Percentiles rank a stretch among this genome's conserved stretches.
Conservation (phyloP, 37 sponge, comb jelly and placozoan species). For the Spongilla lacustris region DNA sequence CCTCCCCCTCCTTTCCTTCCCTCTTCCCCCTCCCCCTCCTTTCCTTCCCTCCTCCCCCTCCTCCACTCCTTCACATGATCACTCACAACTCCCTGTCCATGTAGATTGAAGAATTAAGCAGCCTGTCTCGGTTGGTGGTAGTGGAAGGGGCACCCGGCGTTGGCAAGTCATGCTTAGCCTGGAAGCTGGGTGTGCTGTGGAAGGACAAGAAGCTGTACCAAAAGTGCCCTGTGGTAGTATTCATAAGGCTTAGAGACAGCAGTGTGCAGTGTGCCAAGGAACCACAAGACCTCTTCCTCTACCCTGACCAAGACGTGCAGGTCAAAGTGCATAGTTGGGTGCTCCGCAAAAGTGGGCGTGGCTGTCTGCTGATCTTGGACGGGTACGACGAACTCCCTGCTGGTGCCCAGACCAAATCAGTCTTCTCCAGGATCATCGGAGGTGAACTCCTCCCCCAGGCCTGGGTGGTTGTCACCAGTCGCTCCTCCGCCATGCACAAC, state of each 20-base stretch:
- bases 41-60: too few relatives aligned
- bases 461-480: slow-evolving; percentile 27
- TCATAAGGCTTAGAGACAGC: slow-evolving; percentile 14
- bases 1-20: too few relatives aligned
- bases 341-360: not conserved
- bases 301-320: not conserved
- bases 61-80: not conserved
- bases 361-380: slow-evolving; percentile 23
- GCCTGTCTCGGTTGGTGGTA: not conserved
- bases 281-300: slow-evolving; percentile 4
- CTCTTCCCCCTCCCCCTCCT: too few relatives aligned
- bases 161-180: slow-evolving; percentile 34
- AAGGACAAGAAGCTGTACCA: not conserved
- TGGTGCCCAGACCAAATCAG: not conserved
- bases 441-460: slow-evolving; percentile 13
- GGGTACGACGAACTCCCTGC: slow-evolving; percentile 45
- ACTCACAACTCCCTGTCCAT: not conserved
- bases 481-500: slow-evolving; percentile 22
- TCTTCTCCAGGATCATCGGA: slow-evolving; percentile 2
- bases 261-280: not conserved
- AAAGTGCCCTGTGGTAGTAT: not conserved
- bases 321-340: not conserved
- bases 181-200: slow-evolving; percentile 20
- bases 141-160: slow-evolving; percentile 44
- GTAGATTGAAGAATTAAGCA: not conserved